Evolutionary conservation across 2,113 vertebrate species (phyloP).

Genomic region (Eurypyga helias): DNA sequence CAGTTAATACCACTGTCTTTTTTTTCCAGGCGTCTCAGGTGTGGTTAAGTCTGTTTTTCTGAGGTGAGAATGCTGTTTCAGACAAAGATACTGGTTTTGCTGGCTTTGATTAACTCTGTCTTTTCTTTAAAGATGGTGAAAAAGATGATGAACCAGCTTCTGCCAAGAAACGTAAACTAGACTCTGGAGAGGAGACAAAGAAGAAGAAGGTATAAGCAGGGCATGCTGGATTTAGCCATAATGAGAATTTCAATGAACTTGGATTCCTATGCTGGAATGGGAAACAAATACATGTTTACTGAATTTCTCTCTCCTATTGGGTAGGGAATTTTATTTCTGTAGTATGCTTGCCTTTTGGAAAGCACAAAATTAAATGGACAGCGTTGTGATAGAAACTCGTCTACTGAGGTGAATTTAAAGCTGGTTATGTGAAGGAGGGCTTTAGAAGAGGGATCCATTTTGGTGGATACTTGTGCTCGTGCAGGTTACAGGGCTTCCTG

Average conservation of each 20-base stretch:
- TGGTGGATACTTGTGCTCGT: constrained; percentile 48
- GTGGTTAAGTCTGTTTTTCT: neutral
- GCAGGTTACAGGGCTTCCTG: constrained; percentile 40
- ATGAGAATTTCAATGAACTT: neutral
- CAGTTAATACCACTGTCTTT: neutral
- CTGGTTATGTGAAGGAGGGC: constrained; percentile 64
- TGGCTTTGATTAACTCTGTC: constrained; percentile 44
- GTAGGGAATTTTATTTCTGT: constrained; percentile 48
- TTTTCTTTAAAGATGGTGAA: constrained; percentile 86
- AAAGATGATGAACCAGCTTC: constrained; percentile 73
- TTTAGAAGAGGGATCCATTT: neutral
- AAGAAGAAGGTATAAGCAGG: constrained; percentile 78
- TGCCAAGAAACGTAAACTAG: constrained; percentile 86
- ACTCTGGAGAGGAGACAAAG: constrained; percentile 88
- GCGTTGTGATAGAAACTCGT: constrained; percentile 1
- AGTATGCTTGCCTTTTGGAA: constrained; percentile 64
- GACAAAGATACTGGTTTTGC: neutral
- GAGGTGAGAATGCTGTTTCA: neutral
- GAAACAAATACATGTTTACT: neutral
- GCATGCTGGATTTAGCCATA: neutral
- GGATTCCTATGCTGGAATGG: neutral
- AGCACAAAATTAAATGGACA: constrained; percentile 45
- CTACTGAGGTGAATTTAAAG: constrained; percentile 29
- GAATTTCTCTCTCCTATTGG: neutral
- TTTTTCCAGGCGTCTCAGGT: neutral